Evolutionary conservation across 2,797 vertebrate genomes (phyloP).

Genomic region (Carcharodon carcharias): DNA sequence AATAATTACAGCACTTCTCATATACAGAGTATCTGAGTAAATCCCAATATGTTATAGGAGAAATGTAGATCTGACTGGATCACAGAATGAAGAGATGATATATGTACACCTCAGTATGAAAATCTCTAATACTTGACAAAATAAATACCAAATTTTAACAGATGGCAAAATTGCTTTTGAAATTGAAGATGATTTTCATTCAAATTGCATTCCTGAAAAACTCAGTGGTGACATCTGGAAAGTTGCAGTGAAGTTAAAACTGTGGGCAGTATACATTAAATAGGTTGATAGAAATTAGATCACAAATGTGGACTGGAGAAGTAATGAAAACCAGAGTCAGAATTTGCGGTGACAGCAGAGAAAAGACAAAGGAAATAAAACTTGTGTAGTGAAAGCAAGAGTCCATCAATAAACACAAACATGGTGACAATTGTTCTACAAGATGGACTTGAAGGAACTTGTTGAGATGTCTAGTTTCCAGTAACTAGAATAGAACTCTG

Average conservation of each 20-base stretch:
- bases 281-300: not conserved
- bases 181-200: not conserved
- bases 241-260: not conserved
- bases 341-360: not conserved
- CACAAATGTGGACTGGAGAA: not conserved
- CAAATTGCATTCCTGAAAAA: not conserved
- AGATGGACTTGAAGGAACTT: not conserved
- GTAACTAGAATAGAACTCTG: not conserved
- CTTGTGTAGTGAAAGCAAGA: not conserved
- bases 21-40: not conserved
- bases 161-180: not conserved
- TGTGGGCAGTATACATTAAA: not conserved
- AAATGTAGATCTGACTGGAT: not conserved
- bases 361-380: not conserved
- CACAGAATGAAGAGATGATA: not conserved
- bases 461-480: not conserved
- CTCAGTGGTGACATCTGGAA: not conserved
- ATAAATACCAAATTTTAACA: conserved; percentile 6
- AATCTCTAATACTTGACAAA: not conserved
- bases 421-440: not conserved
- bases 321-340: not conserved
- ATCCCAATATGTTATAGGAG: not conserved
- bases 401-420: not conserved
- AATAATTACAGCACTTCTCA: not conserved
- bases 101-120: not conserved